Base-by-base conservation (phyloP, 2,113 vertebrate species). In the Lonchura striata region DNA sequence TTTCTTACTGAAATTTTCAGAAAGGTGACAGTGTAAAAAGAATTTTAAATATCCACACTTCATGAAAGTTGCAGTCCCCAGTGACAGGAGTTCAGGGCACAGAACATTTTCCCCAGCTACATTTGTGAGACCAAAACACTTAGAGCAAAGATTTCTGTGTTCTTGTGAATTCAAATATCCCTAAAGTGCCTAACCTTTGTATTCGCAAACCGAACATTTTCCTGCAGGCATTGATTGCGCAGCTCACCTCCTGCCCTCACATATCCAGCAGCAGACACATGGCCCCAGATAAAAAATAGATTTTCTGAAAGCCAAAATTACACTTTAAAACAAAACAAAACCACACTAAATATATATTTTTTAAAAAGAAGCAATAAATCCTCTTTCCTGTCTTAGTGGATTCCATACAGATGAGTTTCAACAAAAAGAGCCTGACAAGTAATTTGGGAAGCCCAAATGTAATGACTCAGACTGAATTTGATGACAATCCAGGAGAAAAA, bases 81-180 rank as follows among this genome's bases (percentile, higher is more conserved):
- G 24, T 3, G 5, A 25, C 8, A 66, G 59, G 27, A 86, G 33
- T 44, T 56, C 72, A 78, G 39, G 24, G 33, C 30, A 74, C 27
- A 63, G 1, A 3, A 68, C 6, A 2, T 35, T 35, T 11, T 61
- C 41, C 10, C 11, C 6, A 22, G 21, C 24, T 75, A 35, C 15
- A 8, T 52, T 23, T 47, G 6, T 0, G 0, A n/a, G 56, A 79
- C 4, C 24, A 78, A 84, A 70, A 63, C 7, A 5, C 10, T 77
- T 28, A 50, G 39, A 60, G 7, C 9, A 82, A 75, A 63, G 1
- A 0, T n/a, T 74, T 81, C n/a, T 15, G 68, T 1, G 0, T 31
- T 60, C 28, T 60, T 6, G 10, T 1, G 9, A 82, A 71, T 47
- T 53, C n/a, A 84, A 75, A 70, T 49, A 81, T 24, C 30, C 15